Conservation (phyloP, 2,888 invertebrate genomes). For the Cephus runcator region DNA sequence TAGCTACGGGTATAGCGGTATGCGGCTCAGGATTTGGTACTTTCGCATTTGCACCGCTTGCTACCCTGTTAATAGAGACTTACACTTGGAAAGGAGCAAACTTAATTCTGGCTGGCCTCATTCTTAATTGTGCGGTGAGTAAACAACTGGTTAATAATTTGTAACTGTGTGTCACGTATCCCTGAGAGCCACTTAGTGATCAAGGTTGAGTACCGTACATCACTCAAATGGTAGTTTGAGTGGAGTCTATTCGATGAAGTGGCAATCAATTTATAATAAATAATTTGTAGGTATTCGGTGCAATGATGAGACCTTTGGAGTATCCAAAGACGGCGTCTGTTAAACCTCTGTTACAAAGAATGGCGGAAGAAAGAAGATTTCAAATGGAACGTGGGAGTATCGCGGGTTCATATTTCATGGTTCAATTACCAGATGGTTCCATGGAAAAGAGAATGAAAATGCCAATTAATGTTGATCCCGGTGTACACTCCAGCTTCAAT, state of each 20-base stretch:
- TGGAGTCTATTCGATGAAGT: not conserved
- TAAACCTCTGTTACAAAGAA: conserved; percentile 87
- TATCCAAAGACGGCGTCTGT: conserved; percentile 79
- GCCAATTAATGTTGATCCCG: conserved; percentile 92
- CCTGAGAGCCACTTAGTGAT: not conserved
- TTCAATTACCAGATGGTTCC: conserved; percentile 89
- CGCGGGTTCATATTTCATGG: conserved; percentile 86
- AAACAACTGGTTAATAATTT: not conserved
- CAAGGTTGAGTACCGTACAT: not conserved
- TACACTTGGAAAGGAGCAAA: conserved; percentile 93
- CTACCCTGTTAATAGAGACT: conserved; percentile 79
- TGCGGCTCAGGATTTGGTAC: conserved; percentile 97
- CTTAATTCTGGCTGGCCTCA: conserved; percentile 90
- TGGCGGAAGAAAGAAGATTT: conserved; percentile 92
- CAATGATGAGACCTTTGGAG: conserved; percentile 82
- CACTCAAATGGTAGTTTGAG: not conserved
- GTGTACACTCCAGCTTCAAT: conserved; percentile 92
- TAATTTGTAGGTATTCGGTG: conserved; percentile 74
- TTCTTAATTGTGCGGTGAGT: conserved; percentile 87
- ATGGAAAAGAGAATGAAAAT: conserved; percentile 91
- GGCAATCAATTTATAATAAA: not conserved
- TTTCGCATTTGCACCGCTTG: conserved; percentile 93
- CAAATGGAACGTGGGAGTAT: conserved; percentile 93
- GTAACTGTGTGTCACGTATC: not conserved
- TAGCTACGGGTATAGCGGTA: conserved; percentile 95